phyloP scores from a whole-genome alignment of 2,113 vertebrate species.

The Sylvietta virens region DNA sequence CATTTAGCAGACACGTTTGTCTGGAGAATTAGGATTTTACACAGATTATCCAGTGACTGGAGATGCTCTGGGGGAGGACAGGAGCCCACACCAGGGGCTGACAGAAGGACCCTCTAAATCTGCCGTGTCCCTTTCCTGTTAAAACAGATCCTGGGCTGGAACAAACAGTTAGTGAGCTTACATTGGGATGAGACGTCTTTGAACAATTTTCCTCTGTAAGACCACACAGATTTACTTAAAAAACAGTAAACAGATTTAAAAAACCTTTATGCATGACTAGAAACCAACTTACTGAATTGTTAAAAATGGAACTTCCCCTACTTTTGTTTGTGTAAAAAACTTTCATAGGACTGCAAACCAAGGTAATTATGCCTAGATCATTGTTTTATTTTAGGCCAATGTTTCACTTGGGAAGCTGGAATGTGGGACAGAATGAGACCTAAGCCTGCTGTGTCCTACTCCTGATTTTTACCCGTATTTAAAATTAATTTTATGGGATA shows the following conservation, averaged over 20 bases:
- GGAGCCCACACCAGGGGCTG: not conserved
- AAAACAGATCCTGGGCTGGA: not conserved
- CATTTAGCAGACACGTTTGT: not conserved
- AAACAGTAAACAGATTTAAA: not conserved
- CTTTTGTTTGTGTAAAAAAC: not conserved
- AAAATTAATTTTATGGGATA: not conserved
- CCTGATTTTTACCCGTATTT: not conserved
- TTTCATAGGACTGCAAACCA: not conserved
- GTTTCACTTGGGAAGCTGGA: not conserved
- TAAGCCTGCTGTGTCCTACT: not conserved
- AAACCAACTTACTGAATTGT: not conserved
- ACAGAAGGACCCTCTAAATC: not conserved
- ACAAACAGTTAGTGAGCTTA: not conserved
- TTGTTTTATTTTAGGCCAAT: not conserved
- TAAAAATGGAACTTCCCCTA: not conserved
- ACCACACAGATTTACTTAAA: not conserved
- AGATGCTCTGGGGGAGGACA: not conserved
- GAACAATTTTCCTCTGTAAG: not conserved
- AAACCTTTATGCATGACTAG: not conserved
- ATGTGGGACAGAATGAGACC: not conserved
- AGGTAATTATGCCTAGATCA: not conserved
- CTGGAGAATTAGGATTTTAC: not conserved
- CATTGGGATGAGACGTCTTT: not conserved
- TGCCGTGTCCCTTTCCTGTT: not conserved
- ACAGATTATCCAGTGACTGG: not conserved